Percentiles rank a stretch among this genome's conserved stretches.
These are phyloP conservation scores for Caenorhabditis sulstoni DNA, from an alignment of 2,888 invertebrate genomes.

Conservation along the genomic window DNA sequence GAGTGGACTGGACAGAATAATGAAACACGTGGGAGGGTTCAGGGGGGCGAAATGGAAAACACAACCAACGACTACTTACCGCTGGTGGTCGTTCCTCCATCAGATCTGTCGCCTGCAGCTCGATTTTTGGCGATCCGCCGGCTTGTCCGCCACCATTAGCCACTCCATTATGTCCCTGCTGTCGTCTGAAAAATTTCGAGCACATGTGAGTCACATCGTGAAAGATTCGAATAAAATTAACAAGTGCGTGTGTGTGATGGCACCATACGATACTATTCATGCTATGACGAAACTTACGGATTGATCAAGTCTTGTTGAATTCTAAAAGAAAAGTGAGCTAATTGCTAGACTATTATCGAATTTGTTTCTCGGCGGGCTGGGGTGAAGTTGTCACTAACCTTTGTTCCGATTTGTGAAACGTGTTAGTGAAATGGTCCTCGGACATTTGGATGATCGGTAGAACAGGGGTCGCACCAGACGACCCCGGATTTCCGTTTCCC, in stretches of 20 bases:
- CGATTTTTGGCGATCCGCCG: constrained; percentile 8
- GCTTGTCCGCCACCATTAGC: constrained; percentile 32
- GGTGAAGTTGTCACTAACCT: constrained; percentile 26
- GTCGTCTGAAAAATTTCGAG: constrained; percentile 24
- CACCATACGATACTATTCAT: constrained; percentile 46
- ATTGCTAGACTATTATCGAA: no score
- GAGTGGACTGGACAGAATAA: no score
- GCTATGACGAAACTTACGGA: constrained; percentile 36
- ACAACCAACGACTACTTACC: constrained; percentile 44
- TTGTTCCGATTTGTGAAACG: constrained; percentile 58
- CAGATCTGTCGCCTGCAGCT: constrained; percentile 9
- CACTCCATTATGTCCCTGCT: constrained; percentile 15
- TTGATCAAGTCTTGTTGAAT: no score
- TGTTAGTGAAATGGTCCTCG: constrained; percentile 69
- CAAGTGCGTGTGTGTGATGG: neutral
- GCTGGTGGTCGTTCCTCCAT: constrained; percentile 66
- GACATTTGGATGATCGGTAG: constrained; percentile 65
- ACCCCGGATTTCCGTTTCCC: constrained; percentile 54
- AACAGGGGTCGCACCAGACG: constrained; percentile 52
- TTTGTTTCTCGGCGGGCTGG: no score
- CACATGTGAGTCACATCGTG: neutral
- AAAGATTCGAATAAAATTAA: neutral
- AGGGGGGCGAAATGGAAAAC: neutral
- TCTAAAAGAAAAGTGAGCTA: no score
- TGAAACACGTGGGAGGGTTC: no score